Evolutionary conservation across 2,797 vertebrate genomes (phyloP).

Genomic region (Taenioides sp.): DNA sequence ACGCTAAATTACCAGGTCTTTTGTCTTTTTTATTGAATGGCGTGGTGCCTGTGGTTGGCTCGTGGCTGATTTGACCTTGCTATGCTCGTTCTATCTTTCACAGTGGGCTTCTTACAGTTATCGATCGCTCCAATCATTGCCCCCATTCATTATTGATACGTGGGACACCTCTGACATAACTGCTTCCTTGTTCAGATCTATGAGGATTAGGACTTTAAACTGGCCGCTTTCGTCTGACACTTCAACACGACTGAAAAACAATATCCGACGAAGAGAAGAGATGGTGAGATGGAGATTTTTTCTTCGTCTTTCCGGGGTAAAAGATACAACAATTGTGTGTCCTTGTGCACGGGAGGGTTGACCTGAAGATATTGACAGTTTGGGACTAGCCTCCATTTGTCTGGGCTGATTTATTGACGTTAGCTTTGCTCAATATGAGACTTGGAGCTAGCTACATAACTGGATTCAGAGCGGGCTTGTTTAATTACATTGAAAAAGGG

Average conservation of each 20-base stretch:
- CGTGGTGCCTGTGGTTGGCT: slow-evolving; percentile 53
- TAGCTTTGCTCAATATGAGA: not conserved
- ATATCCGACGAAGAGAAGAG: not conserved
- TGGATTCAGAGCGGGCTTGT: not conserved
- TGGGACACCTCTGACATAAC: slow-evolving; percentile 16
- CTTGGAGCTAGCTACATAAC: not conserved
- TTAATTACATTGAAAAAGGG: not conserved
- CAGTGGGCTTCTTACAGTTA: slow-evolving; percentile 30
- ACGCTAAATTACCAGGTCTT: slow-evolving; percentile 39
- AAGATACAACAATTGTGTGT: not conserved
- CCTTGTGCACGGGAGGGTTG: not conserved
- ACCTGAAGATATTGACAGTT: slow-evolving; percentile 1
- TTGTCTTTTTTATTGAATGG: slow-evolving; percentile 46
- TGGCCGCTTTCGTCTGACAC: not conserved
- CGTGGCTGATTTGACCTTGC: slow-evolving; percentile 54
- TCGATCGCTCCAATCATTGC: slow-evolving; percentile 47
- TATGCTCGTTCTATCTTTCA: slow-evolving; percentile 33
- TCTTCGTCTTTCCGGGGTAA: not conserved
- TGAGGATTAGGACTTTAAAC: slow-evolving; percentile 11
- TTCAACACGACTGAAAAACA: not conserved
- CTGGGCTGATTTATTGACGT: not conserved
- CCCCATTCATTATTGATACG: slow-evolving; percentile 41
- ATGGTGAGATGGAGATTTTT: not conserved
- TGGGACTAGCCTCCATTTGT: not conserved
- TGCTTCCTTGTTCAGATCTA: slow-evolving; percentile 1